Percentiles rank a stretch among this genome's conserved stretches.
Conservation (phyloP, 2,797 vertebrate species). For the Rhynchotus rufescens region DNA sequence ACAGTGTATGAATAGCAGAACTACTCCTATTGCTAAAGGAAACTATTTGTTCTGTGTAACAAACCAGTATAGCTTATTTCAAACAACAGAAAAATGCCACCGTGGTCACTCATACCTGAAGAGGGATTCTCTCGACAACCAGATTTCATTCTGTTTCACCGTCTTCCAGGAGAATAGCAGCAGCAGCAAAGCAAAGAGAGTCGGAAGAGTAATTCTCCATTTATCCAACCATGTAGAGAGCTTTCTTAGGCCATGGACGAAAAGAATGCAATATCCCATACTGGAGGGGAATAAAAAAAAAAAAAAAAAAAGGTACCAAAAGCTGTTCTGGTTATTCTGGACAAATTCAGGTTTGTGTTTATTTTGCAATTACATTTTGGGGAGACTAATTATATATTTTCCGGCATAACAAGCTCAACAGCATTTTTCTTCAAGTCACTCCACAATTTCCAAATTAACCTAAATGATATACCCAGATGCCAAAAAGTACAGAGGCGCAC, state of each 20-base stretch:
- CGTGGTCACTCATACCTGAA: conserved; percentile 86
- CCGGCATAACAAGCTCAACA: neutral
- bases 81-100: neutral
- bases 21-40: neutral
- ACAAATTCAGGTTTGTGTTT: neutral
- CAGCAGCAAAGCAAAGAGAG: conserved; percentile 85
- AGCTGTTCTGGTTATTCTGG: neutral
- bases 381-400: neutral
- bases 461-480: conserved; percentile 13
- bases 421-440: conserved; percentile 31
- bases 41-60: neutral
- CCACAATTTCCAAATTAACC: conserved; percentile 58
- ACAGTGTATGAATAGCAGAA: neutral
- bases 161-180: conserved; percentile 96
- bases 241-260: conserved; percentile 89
- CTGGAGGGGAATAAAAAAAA: conserved; percentile 69
- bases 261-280: conserved; percentile 97
- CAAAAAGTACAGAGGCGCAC: conserved; percentile 20
- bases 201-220: conserved; percentile 83
- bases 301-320: neutral
- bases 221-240: conserved; percentile 84
- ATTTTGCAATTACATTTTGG: neutral
- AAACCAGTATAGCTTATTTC: neutral
- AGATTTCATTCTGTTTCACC: conserved; percentile 92
- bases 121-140: conserved; percentile 94